These are phyloP conservation scores for Acutogordius australiensis DNA, from an alignment of 2,888 invertebrate species.

Conservation along the genomic window DNA sequence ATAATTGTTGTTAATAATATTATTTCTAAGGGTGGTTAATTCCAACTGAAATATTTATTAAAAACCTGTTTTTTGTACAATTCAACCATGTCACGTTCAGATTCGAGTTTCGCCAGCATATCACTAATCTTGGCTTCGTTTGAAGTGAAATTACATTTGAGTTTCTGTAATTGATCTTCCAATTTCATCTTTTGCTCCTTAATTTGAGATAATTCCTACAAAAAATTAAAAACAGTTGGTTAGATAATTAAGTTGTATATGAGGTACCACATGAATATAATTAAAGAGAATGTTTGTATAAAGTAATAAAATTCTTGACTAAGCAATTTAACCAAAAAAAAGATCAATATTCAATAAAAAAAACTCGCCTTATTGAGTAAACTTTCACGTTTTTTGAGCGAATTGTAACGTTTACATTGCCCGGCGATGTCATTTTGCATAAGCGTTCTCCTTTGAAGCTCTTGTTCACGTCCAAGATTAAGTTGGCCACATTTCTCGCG, in stretches of 20 bases:
- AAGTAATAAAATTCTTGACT: no score
- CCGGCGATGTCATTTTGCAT: conserved; percentile 49
- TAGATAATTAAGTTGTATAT: no score
- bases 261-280: no score
- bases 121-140: conserved; percentile 52
- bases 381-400: conserved; percentile 41
- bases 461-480: conserved; percentile 60
- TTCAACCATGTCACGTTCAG: conserved; percentile 70
- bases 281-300: no score
- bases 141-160: conserved; percentile 29
- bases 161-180: conserved; percentile 38
- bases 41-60: no score
- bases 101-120: conserved; percentile 67
- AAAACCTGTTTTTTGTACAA: conserved; percentile 14
- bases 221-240: no score
- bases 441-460: conserved; percentile 50
- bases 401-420: conserved; percentile 38
- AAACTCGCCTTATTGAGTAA: no score
- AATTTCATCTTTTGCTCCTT: conserved; percentile 39
- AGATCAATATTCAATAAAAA: no score
- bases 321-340: no score
- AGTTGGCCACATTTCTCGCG: conserved; percentile 23
- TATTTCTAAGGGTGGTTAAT: no score
- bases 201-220: conserved; percentile 34
- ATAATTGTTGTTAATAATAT: no score